phyloP scores from a whole-genome alignment of 1,140 invertebrate species.

The Hylaeus volcanicus region DNA sequence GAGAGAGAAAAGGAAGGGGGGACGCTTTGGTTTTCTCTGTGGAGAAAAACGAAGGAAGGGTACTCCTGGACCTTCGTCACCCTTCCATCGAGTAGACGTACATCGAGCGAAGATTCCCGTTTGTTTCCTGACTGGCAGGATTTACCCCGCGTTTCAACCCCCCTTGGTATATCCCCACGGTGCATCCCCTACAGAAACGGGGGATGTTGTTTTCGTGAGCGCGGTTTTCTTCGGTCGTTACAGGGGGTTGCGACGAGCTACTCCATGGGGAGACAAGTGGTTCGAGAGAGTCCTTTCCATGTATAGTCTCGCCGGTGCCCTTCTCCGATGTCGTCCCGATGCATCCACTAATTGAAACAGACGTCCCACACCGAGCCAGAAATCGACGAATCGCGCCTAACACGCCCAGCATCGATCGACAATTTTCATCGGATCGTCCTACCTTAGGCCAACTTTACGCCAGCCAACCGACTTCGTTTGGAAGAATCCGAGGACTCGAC shows the following conservation, averaged over 20 bases:
- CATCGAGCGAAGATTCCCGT: conserved; percentile 36
- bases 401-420: no score
- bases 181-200: conserved; percentile 24
- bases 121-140: conserved; percentile 31
- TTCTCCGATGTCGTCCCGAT: conserved; percentile 32
- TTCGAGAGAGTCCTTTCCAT: conserved; percentile 36
- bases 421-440: not conserved
- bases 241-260: conserved; percentile 35
- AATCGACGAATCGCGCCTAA: not conserved
- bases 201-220: conserved; percentile 48
- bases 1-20: not conserved
- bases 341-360: conserved; percentile 65
- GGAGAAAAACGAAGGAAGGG: not conserved
- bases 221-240: conserved; percentile 46
- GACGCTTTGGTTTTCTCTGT: not conserved
- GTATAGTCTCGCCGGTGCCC: conserved; percentile 10
- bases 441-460: no score
- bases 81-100: conserved; percentile 15
- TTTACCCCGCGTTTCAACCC: conserved; percentile 9
- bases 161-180: not conserved
- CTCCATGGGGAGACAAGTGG: conserved; percentile 50
- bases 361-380: not conserved
- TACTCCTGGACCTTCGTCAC: conserved; percentile 8
- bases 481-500: no score
- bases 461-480: no score